Conservation (phyloP, 1,140 invertebrate genomes). For the Parasteatoda tepidariorum region DNA sequence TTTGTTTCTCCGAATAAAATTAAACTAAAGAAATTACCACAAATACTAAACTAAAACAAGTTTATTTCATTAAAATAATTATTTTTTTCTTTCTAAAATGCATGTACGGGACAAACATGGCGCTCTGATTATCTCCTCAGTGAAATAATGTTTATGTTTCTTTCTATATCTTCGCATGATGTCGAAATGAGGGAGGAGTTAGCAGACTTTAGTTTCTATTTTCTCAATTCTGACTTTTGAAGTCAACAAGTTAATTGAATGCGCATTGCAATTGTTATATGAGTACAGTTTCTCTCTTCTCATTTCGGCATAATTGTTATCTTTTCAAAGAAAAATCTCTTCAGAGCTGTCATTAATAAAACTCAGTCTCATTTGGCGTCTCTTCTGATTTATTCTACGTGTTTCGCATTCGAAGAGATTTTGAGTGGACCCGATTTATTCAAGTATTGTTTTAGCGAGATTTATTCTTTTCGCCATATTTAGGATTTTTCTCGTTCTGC, state of each 20-base stretch:
- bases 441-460: too few relatives aligned
- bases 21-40: too few relatives aligned
- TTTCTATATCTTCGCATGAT: neutral
- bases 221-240: constrained; percentile 46
- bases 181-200: constrained; percentile 38
- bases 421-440: too few relatives aligned
- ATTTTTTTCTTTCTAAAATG: neutral
- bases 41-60: too few relatives aligned
- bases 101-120: constrained; percentile 11
- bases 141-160: too few relatives aligned
- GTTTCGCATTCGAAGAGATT: neutral
- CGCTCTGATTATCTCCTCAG: neutral
- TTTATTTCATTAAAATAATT: neutral
- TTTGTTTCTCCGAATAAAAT: too few relatives aligned
- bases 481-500: too few relatives aligned
- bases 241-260: constrained; percentile 60
- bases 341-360: constrained; percentile 42
- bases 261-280: constrained; percentile 42
- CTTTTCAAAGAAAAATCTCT: constrained; percentile 27
- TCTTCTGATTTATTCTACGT: neutral
- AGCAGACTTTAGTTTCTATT: constrained; percentile 25
- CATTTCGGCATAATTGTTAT: constrained; percentile 12
- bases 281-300: neutral
- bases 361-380: neutral
- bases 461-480: too few relatives aligned